A percentile compares a stretch with the other conserved stretches of the same genome.
These are phyloP conservation scores for Epinephelus moara DNA, from an alignment of 2,113 vertebrate species.

Conservation along the genomic window DNA sequence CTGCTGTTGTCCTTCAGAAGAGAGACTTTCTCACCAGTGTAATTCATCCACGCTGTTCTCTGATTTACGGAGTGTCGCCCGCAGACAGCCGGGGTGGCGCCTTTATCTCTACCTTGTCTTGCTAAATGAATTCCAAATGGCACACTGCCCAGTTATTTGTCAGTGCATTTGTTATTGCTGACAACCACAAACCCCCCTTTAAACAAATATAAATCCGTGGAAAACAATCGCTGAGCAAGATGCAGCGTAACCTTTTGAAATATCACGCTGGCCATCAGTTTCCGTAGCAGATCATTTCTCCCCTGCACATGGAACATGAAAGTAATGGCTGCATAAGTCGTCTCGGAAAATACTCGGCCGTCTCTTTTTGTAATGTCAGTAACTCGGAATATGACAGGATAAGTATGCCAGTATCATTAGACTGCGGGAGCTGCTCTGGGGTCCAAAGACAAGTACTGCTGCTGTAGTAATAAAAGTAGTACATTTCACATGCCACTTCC, in stretches of 20 bases:
- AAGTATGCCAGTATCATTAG: conserved; percentile 44
- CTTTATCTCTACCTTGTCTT: conserved; percentile 79
- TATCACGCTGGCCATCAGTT: conserved; percentile 82
- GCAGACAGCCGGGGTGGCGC: conserved; percentile 67
- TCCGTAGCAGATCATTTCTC: conserved; percentile 58
- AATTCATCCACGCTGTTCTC: conserved; percentile 70
- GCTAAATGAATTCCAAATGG: conserved; percentile 84
- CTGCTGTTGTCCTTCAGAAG: conserved; percentile 75
- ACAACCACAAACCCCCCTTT: conserved; percentile 82
- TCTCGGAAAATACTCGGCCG: conserved; percentile 24
- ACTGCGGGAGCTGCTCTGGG: conserved; percentile 16
- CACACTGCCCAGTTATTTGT: conserved; percentile 81
- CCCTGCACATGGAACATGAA: conserved; percentile 57
- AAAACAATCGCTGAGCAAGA: conserved; percentile 83
- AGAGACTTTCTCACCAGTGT: conserved; percentile 64
- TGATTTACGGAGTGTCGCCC: conserved; percentile 75
- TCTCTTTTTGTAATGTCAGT: conserved; percentile 39
- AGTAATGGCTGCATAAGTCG: conserved; percentile 59
- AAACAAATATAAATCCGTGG: conserved; percentile 83
- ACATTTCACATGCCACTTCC: conserved; percentile 9
- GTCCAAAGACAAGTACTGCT: conserved; percentile 27
- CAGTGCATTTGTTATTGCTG: conserved; percentile 84
- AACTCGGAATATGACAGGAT: conserved; percentile 55
- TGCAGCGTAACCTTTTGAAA: conserved; percentile 86
- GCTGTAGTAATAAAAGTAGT: conserved; percentile 35